Base-by-base conservation (phyloP, 1,140 invertebrate genomes). In the Drosophila oshimai region DNA sequence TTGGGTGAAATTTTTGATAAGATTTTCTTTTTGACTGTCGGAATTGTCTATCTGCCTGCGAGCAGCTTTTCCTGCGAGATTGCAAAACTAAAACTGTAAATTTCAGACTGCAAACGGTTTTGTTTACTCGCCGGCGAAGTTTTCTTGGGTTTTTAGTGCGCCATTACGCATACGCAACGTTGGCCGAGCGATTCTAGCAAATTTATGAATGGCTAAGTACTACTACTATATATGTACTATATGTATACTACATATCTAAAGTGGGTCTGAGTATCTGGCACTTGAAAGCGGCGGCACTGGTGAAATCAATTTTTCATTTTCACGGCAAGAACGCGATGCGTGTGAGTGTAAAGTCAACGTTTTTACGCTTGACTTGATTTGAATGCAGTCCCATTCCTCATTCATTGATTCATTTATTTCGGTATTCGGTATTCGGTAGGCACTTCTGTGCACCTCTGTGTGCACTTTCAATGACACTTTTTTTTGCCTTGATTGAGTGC, bases 311-410 rank as follows among this genome's bases (percentile, higher is more conserved):
- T 10, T 41, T 39, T 33, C 33, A 47, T 68, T 69, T 69, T 22
- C 41, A 37, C 41, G 13, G 26, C 61, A 26, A 42, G 15, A 33
- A 33, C 60, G 58, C 33, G 42, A 47, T 57, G 53, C 28, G 36
- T 39, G 53, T 46, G 68, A 50, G 67, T 72, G 72, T 54, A 75
- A 61, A 68, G 72, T 75, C 78, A 69, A 62, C 78, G 76, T 83
- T 83, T 83, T 83, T 39, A 73, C 78, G 78, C 76, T 76, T 67
- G 76, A 83, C 72, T 76, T 68, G 73, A 76, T 83, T 83, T 83
- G 78, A 81, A 81, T 81, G 78, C 78, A 65, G 15, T 20, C 10
- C 6, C 17, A 39, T 6, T 22, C 22, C 2, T 22, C 67, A 53
- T 72, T 64, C 70, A 67, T 28, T 20, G 60, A 67, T 74, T 74